Conservation (phyloP, 2,888 invertebrate genomes). For the Cepaea hortensis region DNA sequence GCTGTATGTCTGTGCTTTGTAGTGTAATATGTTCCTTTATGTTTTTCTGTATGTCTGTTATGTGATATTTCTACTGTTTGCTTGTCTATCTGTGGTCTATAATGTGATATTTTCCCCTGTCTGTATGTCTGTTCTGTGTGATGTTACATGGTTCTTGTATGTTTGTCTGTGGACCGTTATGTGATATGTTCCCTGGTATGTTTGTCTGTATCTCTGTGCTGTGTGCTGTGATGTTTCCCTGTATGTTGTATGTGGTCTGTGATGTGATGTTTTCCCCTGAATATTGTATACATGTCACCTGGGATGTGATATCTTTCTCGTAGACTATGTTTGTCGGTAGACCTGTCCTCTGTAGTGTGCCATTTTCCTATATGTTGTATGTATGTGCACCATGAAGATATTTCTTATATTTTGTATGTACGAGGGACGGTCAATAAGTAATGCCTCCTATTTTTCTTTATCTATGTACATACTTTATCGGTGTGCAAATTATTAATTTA, state of each 20-base stretch:
- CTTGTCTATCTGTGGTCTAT: background rate
- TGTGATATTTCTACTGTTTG: background rate
- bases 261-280: background rate
- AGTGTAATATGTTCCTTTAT: background rate
- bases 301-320: background rate
- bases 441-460: too few relatives aligned
- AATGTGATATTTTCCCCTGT: background rate
- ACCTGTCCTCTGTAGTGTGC: too few relatives aligned
- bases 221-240: background rate
- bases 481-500: too few relatives aligned
- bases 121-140: background rate
- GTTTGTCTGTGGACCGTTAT: background rate
- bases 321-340: background rate
- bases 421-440: too few relatives aligned
- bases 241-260: background rate
- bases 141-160: background rate
- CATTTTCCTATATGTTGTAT: too few relatives aligned
- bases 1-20: background rate
- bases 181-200: background rate
- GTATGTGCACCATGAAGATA: too few relatives aligned
- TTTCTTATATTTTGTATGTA: too few relatives aligned
- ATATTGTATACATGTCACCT: background rate
- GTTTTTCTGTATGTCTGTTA: background rate
- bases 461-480: too few relatives aligned
- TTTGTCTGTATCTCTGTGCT: background rate